Percentiles rank a stretch among this genome's conserved stretches.
phyloP scores from a whole-genome alignment of 2,113 vertebrate species.

The Coregonus clupeaformis region DNA sequence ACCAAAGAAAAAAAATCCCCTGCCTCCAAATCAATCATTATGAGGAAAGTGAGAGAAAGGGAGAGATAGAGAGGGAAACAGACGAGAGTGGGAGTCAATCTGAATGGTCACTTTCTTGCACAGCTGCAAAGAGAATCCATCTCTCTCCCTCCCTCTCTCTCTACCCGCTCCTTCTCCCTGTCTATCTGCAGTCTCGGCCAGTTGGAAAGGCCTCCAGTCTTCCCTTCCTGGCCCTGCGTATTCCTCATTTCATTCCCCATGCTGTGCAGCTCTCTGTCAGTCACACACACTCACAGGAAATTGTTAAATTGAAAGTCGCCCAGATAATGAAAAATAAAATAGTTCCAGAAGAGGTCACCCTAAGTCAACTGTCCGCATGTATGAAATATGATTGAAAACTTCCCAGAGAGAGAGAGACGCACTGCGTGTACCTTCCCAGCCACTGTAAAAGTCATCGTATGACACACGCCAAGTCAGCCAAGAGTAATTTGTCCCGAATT shows the following conservation, averaged over 20 bases:
- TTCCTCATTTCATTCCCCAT: constrained; percentile 23
- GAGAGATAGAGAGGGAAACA: constrained; percentile 7
- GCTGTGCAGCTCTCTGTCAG: constrained; percentile 7
- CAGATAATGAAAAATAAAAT: constrained; percentile 31
- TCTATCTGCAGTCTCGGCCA: constrained; percentile 30
- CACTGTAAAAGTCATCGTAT: constrained; percentile 32
- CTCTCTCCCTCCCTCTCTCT: constrained; percentile 1
- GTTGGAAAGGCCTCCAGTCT: constrained; percentile 29
- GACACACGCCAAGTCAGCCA: constrained; percentile 70
- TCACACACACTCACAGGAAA: constrained; percentile 21
- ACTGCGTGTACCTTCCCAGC: constrained; percentile 10
- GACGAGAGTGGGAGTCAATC: background rate
- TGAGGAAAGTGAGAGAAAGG: constrained; percentile 3
- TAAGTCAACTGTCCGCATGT: background rate
- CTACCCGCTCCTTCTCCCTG: background rate
- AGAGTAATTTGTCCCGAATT: constrained; percentile 63
- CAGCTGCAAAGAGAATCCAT: constrained; percentile 19
- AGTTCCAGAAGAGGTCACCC: constrained; percentile 38
- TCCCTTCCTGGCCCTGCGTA: constrained; percentile 43
- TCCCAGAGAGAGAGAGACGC: background rate
- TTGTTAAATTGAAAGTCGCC: constrained; percentile 25
- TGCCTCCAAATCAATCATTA: constrained; percentile 21
- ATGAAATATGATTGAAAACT: background rate
- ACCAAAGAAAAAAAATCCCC: constrained; percentile 2
- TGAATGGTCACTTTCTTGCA: constrained; percentile 21